Percentiles rank a stretch among this genome's conserved stretches.
Conservation (phyloP, 2,797 vertebrate genomes). For the Falco rusticolus region DNA sequence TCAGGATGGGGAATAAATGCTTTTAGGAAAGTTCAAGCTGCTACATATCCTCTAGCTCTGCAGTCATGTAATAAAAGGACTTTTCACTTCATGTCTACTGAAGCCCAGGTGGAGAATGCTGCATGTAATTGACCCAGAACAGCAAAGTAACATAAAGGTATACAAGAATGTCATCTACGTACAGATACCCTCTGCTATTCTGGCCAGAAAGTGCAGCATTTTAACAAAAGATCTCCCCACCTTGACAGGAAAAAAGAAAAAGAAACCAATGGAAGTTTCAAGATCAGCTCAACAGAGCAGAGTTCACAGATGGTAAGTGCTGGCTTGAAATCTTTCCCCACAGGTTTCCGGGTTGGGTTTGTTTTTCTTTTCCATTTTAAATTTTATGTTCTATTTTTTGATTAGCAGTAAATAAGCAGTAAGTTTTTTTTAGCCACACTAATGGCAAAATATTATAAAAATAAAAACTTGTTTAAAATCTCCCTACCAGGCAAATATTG, state of each 20-base stretch:
- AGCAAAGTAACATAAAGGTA: not conserved
- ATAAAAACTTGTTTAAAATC: not conserved
- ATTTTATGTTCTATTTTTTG: not conserved
- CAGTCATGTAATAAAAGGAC: not conserved
- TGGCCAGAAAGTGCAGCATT: not conserved
- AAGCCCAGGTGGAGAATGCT: fast-evolving
- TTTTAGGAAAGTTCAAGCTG: not conserved
- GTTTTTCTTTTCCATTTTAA: not conserved
- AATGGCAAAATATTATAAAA: not conserved
- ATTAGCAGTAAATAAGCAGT: not conserved
- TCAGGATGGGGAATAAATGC: fast-evolving
- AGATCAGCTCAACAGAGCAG: not conserved
- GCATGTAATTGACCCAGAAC: not conserved
- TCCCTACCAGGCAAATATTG: not conserved
- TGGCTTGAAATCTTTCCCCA: not conserved
- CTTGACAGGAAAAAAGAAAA: not conserved
- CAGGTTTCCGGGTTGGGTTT: not conserved
- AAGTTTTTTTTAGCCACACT: not conserved
- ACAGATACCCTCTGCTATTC: not conserved
- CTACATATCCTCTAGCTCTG: not conserved
- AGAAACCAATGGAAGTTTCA: not conserved
- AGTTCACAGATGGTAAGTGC: not conserved
- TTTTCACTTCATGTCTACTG: fast-evolving
- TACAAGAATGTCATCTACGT: fast-evolving
- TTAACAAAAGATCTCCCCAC: not conserved